These are phyloP conservation scores for Phortica magna DNA, from an alignment of 2,888 invertebrate genomes.

Conservation along the genomic window DNA sequence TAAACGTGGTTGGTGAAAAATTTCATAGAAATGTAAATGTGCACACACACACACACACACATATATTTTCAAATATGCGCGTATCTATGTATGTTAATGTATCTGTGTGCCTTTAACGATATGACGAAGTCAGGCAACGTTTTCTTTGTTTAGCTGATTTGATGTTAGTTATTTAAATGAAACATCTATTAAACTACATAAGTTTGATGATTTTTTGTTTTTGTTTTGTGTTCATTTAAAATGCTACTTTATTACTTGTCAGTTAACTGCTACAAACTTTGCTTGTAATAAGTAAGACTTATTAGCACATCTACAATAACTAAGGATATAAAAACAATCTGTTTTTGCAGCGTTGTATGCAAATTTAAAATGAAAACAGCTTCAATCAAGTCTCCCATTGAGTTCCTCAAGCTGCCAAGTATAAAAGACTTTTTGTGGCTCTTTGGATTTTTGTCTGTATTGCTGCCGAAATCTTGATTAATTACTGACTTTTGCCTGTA, in stretches of 20 bases:
- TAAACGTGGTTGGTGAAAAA: slow-evolving; percentile 26
- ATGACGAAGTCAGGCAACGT: neutral
- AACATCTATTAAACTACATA: neutral
- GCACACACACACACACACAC: slow-evolving; percentile 17
- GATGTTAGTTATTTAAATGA: neutral
- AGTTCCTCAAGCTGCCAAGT: no score
- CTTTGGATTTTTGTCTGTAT: neutral
- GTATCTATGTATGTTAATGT: neutral
- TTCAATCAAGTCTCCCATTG: no score
- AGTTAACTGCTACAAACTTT: no score
- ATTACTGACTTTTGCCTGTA: slow-evolving; percentile 46
- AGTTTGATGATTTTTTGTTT: no score
- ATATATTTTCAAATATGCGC: neutral
- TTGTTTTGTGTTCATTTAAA: no score
- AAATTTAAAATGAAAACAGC: neutral
- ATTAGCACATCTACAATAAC: no score
- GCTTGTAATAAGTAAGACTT: no score
- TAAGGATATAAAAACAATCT: neutral
- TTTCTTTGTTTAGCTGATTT: neutral
- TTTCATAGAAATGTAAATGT: slow-evolving; percentile 24
- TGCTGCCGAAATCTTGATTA: slow-evolving; percentile 55
- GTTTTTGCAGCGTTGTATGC: neutral
- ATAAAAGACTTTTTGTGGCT: no score
- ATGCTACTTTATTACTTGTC: no score
- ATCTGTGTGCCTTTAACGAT: neutral